Percentiles rank a stretch among this genome's conserved stretches.
These are phyloP conservation scores for Olivierus martensii DNA, from an alignment of 1,140 invertebrate species.

Conservation along the genomic window DNA sequence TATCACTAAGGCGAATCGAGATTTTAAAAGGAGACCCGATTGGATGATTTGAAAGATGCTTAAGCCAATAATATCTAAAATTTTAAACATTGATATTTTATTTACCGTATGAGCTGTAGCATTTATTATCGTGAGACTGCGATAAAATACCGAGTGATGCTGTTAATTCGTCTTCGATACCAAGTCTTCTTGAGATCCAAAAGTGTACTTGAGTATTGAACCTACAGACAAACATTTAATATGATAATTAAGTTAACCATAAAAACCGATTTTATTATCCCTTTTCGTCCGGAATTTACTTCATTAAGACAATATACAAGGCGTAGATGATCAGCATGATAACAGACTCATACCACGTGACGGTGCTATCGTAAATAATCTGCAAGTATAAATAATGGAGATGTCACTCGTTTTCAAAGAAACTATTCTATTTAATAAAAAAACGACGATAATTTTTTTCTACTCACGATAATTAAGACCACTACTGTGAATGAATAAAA, in stretches of 20 bases:
- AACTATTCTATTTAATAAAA: not conserved
- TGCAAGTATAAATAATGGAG: slow-evolving; percentile 3
- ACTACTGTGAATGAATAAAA: slow-evolving; percentile 34
- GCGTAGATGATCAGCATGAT: slow-evolving; percentile 26
- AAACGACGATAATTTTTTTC: not conserved
- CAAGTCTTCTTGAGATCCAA: slow-evolving; percentile 12
- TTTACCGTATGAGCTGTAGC: slow-evolving; percentile 19
- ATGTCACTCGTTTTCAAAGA: not conserved
- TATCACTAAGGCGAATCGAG: no score
- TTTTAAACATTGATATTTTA: not conserved
- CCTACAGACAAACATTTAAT: slow-evolving; percentile 2
- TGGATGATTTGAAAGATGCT: no score
- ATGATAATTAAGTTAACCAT: no score
- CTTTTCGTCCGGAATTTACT: slow-evolving; percentile 19
- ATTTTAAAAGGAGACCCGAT: no score
- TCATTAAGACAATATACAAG: slow-evolving; percentile 28
- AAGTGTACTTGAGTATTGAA: slow-evolving; percentile 19
- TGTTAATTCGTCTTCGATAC: slow-evolving; percentile 13
- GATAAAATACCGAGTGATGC: slow-evolving; percentile 11
- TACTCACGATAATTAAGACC: slow-evolving; percentile 32
- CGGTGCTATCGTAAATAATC: slow-evolving; percentile 24
- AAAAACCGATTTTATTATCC: no score
- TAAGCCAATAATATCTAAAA: no score
- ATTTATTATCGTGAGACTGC: slow-evolving; percentile 9
- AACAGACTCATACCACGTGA: slow-evolving; percentile 24